A percentile compares a stretch with the other conserved stretches of the same genome.
phyloP scores from a whole-genome alignment of 1,140 invertebrate species.

The Drosophila ironensis region DNA sequence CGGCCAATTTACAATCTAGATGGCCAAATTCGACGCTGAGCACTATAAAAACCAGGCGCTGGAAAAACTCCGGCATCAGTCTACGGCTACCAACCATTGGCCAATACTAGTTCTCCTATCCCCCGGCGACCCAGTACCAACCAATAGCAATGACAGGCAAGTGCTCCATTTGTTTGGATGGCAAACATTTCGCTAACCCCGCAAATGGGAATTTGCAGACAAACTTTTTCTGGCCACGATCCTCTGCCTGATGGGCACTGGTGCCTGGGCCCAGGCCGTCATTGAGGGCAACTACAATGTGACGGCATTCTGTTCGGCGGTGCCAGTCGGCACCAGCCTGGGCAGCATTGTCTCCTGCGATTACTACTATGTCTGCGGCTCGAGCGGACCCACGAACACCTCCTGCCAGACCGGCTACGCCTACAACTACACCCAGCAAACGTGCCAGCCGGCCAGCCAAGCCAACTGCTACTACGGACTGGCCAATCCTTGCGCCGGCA shows the following conservation, averaged over 20 bases:
- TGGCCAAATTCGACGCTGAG: conserved; percentile 8
- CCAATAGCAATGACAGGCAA: conserved; percentile 34
- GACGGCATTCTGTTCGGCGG: conserved; percentile 37
- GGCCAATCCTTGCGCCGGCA: conserved; percentile 22
- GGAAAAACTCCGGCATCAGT: conserved; percentile 28
- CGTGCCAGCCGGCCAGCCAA: conserved; percentile 19
- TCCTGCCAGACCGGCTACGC: conserved; percentile 30
- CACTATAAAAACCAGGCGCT: conserved; percentile 29
- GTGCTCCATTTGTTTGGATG: too few species aligned
- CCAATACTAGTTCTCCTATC: conserved; percentile 7
- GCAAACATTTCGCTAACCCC: neutral
- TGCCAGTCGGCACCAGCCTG: conserved; percentile 25
- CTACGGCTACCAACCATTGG: conserved; percentile 30
- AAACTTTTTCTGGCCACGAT: conserved; percentile 38
- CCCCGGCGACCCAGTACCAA: conserved; percentile 7
- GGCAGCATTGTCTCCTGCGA: conserved; percentile 47
- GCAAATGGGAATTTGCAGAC: neutral
- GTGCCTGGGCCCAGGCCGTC: conserved; percentile 19
- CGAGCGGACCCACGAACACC: conserved; percentile 20
- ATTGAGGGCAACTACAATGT: conserved; percentile 61
- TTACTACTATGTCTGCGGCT: conserved; percentile 42
- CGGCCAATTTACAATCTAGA: conserved; percentile 25
- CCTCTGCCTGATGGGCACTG: conserved; percentile 36
- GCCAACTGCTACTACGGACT: conserved; percentile 45
- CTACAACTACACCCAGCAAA: conserved; percentile 18